Evolutionary conservation across 2,113 vertebrate species (phyloP).

Genomic region (Lathamus discolor): DNA sequence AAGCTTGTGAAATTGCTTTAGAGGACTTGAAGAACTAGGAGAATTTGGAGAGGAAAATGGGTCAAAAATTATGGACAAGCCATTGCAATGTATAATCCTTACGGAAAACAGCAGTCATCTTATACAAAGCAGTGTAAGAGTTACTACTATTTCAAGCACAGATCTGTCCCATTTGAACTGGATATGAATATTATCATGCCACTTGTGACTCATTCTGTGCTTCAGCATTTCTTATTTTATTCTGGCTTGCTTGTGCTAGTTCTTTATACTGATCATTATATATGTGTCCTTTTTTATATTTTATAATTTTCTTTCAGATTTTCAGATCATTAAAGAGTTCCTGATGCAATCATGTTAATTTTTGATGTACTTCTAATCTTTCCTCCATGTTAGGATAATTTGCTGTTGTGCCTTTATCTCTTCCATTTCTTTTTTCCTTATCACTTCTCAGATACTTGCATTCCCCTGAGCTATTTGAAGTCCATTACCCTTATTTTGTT

Average conservation of each 20-base stretch:
- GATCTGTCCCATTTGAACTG: background rate
- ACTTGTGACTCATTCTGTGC: background rate
- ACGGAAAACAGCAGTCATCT: background rate
- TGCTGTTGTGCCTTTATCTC: slow-evolving; percentile 31
- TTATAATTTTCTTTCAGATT: background rate
- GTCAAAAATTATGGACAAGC: background rate
- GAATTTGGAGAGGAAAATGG: background rate
- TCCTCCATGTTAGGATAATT: background rate
- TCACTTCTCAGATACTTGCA: slow-evolving; percentile 15
- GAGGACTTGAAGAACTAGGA: background rate
- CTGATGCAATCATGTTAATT: slow-evolving; percentile 23
- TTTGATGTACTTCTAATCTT: slow-evolving; percentile 13
- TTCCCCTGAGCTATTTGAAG: slow-evolving; percentile 43
- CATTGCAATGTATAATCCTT: background rate
- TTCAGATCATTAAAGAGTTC: background rate
- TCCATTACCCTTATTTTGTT: slow-evolving; percentile 63
- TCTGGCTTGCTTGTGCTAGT: background rate
- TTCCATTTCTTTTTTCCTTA: slow-evolving; percentile 32
- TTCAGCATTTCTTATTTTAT: background rate
- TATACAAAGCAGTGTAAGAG: background rate
- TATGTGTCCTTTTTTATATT: background rate
- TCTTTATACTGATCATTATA: background rate
- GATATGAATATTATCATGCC: background rate
- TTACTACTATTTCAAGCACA: background rate
- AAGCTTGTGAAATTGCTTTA: background rate